A percentile compares a stretch with the other conserved stretches of the same genome.
Evolutionary conservation across 2,797 vertebrate species (phyloP).

Genomic region (Clarias fuscus): DNA sequence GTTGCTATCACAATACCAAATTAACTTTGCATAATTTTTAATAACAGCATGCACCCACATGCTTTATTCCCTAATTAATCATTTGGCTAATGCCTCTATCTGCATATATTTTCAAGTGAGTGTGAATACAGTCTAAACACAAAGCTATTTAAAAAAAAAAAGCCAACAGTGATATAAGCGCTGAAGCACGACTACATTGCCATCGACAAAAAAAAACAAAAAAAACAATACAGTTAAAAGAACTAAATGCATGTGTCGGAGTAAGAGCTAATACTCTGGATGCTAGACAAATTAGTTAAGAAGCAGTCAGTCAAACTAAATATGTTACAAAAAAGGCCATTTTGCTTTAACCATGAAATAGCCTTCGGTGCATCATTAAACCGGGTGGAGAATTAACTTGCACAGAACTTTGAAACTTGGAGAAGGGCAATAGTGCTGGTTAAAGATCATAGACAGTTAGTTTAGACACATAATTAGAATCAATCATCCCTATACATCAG

Average conservation of each 20-base stretch:
- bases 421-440: constrained; percentile 65
- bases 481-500: constrained; percentile 59
- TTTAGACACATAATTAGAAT: constrained; percentile 69
- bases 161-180: not conserved
- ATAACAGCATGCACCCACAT: not conserved
- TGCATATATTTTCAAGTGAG: not conserved
- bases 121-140: not conserved
- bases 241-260: not conserved
- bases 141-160: not conserved
- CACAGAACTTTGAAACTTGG: constrained; percentile 67
- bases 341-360: constrained; percentile 53
- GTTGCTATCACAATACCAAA: not conserved
- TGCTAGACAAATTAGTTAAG: not conserved
- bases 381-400: constrained; percentile 72
- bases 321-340: not conserved
- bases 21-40: not conserved
- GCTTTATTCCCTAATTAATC: not conserved
- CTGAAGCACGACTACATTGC: not conserved
- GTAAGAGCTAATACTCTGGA: not conserved
- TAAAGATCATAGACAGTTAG: constrained; percentile 59
- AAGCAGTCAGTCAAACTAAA: not conserved
- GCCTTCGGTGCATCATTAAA: constrained; percentile 75
- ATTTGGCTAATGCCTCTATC: not conserved
- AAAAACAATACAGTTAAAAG: not conserved
- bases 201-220: not conserved